Percentiles rank a stretch among this genome's conserved stretches.
phyloP scores from a whole-genome alignment of 1,140 invertebrate genomes.

The Drosophila takahashii region DNA sequence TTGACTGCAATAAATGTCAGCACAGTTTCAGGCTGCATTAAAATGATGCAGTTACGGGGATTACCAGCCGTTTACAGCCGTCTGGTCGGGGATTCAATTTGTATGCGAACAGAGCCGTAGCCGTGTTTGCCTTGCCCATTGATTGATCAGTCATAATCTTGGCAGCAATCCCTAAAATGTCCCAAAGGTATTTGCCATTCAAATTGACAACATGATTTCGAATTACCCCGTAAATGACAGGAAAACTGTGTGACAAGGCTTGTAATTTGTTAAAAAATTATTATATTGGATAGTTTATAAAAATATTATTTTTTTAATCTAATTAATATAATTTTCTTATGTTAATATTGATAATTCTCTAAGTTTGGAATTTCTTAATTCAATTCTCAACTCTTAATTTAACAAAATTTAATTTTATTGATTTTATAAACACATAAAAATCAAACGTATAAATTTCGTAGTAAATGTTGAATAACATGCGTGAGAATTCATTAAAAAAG shows the following conservation, averaged over 20 bases:
- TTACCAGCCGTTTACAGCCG: constrained; percentile 35
- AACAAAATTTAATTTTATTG: background rate
- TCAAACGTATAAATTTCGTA: background rate
- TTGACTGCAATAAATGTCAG: constrained; percentile 78
- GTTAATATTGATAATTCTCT: no score
- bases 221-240: no score
- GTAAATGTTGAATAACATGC: background rate
- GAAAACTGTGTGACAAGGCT: no score
- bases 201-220: background rate
- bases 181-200: background rate
- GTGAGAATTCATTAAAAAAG: background rate
- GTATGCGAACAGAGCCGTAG: constrained; percentile 3
- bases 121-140: background rate
- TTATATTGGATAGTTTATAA: no score
- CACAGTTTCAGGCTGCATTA: constrained; percentile 55
- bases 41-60: constrained; percentile 57
- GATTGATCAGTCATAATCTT: constrained; percentile 21
- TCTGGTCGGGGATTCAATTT: constrained; percentile 35
- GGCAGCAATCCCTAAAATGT: background rate
- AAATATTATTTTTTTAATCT: no score
- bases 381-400: no score
- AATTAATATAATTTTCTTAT: no score
- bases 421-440: background rate
- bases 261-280: no score
- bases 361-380: no score